Evolutionary conservation across 1,140 invertebrate species (phyloP).

Genomic region (Chionoecetes opilio): DNA sequence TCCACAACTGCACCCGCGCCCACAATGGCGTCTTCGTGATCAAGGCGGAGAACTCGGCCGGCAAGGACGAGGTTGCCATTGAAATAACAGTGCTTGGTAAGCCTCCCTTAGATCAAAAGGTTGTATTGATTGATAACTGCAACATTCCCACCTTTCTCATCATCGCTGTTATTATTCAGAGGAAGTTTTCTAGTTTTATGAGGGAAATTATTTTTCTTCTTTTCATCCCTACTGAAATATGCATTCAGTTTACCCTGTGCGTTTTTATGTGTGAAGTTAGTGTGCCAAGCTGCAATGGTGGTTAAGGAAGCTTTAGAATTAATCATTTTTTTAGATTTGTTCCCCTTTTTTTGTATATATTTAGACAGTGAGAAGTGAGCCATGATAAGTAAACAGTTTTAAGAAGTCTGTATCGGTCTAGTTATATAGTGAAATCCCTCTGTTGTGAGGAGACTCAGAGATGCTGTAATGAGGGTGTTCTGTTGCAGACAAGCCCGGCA

Average conservation of each 20-base stretch:
- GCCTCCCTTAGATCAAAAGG: slow-evolving; percentile 77
- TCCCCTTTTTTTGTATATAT: background rate
- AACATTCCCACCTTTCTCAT: background rate
- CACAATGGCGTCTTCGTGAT: slow-evolving; percentile 94
- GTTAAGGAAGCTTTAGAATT: background rate
- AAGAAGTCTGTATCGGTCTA: no score
- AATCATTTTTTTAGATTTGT: background rate
- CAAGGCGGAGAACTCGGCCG: slow-evolving; percentile 95
- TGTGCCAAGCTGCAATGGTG: background rate
- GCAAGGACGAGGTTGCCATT: slow-evolving; percentile 95
- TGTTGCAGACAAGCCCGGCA: slow-evolving; percentile 90
- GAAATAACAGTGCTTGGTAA: slow-evolving; percentile 91
- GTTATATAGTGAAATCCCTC: background rate
- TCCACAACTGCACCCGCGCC: slow-evolving; percentile 89
- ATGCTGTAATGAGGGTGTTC: background rate
- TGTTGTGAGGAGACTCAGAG: background rate
- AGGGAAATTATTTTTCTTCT: no score
- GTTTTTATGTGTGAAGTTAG: no score
- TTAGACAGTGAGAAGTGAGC: background rate
- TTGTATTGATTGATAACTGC: slow-evolving; percentile 16
- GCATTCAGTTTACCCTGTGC: no score
- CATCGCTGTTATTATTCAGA: background rate
- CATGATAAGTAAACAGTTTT: no score
- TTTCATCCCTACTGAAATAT: no score
- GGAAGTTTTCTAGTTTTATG: background rate